Percentiles rank a stretch among this genome's conserved stretches.
phyloP scores from a whole-genome alignment of 2,797 vertebrate species.

The Mormyrus hasselquistii region DNA sequence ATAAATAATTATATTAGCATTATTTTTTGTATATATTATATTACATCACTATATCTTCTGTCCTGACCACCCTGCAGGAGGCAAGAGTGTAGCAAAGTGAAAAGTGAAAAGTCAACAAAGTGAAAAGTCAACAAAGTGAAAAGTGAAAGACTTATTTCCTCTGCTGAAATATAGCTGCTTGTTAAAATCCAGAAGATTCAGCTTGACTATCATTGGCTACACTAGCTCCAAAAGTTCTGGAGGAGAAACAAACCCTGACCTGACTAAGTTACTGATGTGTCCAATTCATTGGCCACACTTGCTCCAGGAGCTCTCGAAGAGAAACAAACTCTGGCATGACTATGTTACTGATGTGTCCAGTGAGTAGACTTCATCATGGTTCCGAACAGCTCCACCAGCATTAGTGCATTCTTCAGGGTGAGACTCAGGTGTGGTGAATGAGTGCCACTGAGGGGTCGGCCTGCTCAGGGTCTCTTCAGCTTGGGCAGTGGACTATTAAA shows the following conservation, averaged over 20 bases:
- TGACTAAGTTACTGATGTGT: neutral
- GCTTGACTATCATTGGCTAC: neutral
- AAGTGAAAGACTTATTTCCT: neutral
- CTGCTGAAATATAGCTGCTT: conserved; percentile 2
- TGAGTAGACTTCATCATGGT: neutral
- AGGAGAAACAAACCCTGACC: neutral
- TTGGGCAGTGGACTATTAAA: neutral
- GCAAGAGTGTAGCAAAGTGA: neutral
- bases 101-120: neutral
- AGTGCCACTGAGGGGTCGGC: neutral
- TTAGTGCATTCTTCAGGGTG: neutral
- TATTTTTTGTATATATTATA: neutral
- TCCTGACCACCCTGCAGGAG: neutral
- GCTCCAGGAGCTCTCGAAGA: neutral
- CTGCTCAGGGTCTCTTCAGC: neutral
- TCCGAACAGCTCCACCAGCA: neutral
- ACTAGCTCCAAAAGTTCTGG: neutral
- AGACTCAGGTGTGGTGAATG: neutral
- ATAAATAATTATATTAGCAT: neutral
- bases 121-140: neutral
- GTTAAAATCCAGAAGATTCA: neutral
- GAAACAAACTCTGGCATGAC: neutral
- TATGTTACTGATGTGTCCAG: neutral
- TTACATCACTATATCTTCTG: neutral
- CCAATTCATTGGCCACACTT: neutral